Evolutionary conservation across 2,888 invertebrate genomes (phyloP).

Genomic region (Cylindroiulus punctatus): DNA sequence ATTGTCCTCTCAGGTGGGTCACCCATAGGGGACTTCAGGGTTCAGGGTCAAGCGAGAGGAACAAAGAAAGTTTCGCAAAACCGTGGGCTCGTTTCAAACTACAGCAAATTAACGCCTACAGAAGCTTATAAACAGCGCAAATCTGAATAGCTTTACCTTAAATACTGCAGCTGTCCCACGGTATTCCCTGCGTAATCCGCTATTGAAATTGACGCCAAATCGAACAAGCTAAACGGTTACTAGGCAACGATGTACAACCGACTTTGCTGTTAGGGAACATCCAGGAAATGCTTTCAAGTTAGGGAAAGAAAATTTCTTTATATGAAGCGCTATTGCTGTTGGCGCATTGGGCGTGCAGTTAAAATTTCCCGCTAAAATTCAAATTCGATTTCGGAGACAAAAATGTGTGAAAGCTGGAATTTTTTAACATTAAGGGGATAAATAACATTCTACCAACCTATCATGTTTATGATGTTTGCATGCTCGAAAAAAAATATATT

Average conservation of each 20-base stretch:
- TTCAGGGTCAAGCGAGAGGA: background rate
- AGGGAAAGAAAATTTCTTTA: background rate
- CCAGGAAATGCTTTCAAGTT: background rate
- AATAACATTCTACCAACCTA: too few species aligned
- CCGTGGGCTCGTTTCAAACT: background rate
- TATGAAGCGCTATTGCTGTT: background rate
- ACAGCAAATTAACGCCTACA: background rate
- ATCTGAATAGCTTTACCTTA: background rate
- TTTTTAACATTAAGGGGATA: too few species aligned
- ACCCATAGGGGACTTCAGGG: background rate
- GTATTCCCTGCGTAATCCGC: background rate
- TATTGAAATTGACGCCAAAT: conserved; percentile 5
- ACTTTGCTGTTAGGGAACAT: background rate
- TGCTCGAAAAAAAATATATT: too few species aligned
- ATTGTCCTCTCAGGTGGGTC: background rate
- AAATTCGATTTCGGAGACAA: background rate
- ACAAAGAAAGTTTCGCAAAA: background rate
- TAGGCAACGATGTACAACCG: background rate
- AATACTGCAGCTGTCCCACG: background rate
- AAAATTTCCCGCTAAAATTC: background rate
- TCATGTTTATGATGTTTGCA: too few species aligned
- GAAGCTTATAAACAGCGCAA: background rate
- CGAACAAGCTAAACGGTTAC: background rate
- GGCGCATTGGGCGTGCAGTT: background rate
- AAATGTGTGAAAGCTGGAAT: too few species aligned